Evolutionary conservation across 1,140 invertebrate species (phyloP), one percentile per base, ranked within the genome.

Genomic region (Patella vulgata): DNA sequence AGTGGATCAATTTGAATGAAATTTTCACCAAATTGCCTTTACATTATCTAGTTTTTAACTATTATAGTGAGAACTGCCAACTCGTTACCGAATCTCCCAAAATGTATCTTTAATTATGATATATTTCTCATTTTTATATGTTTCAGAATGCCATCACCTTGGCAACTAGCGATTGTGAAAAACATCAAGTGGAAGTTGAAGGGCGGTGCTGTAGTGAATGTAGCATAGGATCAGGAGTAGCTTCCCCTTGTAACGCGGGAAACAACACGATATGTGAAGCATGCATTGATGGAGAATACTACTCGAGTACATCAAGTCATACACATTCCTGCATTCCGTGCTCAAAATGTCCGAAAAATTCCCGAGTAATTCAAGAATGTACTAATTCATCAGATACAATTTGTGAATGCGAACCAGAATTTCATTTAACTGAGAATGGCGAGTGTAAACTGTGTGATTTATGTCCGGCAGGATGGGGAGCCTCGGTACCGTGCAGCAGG

Each of bases 401-500:
- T 27, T 77, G 72, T 47, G 70, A 73, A 54, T 77, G 74, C 51
- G 50, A 71, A 8, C 39, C 52, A n/a, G 58, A 63, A 11, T 60
- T 53, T 50, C 46, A 44, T 44, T 46, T 47, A 12, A 40, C 12
- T 12, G 36, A 42, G 31, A 52, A 30, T 14, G 40, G 53, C 12
- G 36, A 43, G 40, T 78, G 76, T 60, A 60, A 63, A 43, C 53
- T 55, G 17, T 78, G 76, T 53, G 66, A 71, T 42, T 52, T 72
- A 19, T 78, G 76, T 52, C 67, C 75, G 6, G 71, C 64, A 31
- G 76, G 75, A n/a, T 75, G 65, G 67, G 78, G 78, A 12, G 74
- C 69, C 1, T 53, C 61, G 14, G 59, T 59, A n/a, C 50, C 64
- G 9, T 80, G 78, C 56, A 70, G 57, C 11, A 23, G 59, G 3